Conservation (phyloP, 2,113 vertebrate species). For the Columba janthina region DNA sequence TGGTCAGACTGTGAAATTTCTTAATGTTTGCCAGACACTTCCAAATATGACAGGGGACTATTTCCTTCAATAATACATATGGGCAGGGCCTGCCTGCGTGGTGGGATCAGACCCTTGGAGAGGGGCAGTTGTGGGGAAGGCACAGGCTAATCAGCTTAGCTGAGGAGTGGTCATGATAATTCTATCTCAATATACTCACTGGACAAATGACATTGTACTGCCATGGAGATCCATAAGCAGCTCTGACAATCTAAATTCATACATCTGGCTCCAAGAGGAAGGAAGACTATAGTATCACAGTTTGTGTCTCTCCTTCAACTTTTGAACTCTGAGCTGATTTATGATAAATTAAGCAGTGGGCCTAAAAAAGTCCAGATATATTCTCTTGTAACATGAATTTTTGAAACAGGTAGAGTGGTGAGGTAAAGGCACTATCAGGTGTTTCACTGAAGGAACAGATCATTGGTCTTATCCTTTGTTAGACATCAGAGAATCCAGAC, state of each 20-base stretch:
- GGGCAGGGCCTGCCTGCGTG: fast-evolving
- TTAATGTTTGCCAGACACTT: not conserved
- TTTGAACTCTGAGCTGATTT: not conserved
- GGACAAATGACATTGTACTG: not conserved
- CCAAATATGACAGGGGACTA: not conserved
- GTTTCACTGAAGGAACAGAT: not conserved
- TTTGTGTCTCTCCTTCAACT: not conserved
- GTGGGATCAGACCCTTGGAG: not conserved
- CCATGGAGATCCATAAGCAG: not conserved
- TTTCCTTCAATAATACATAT: not conserved
- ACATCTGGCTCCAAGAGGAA: not conserved
- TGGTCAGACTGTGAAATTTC: not conserved
- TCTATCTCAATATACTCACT: not conserved
- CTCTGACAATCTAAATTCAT: not conserved
- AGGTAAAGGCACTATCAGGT: not conserved
- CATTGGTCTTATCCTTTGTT: not conserved
- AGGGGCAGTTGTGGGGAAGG: not conserved
- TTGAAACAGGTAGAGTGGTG: not conserved
- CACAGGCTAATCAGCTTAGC: not conserved
- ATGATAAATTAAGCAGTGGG: not conserved
- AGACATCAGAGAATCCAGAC: not conserved
- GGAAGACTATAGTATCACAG: not conserved
- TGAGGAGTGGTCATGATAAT: not conserved
- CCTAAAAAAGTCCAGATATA: not conserved
- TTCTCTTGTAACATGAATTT: not conserved